Evolutionary conservation across 2,113 vertebrate species (phyloP).

Genomic region (Alouatta palliata): DNA sequence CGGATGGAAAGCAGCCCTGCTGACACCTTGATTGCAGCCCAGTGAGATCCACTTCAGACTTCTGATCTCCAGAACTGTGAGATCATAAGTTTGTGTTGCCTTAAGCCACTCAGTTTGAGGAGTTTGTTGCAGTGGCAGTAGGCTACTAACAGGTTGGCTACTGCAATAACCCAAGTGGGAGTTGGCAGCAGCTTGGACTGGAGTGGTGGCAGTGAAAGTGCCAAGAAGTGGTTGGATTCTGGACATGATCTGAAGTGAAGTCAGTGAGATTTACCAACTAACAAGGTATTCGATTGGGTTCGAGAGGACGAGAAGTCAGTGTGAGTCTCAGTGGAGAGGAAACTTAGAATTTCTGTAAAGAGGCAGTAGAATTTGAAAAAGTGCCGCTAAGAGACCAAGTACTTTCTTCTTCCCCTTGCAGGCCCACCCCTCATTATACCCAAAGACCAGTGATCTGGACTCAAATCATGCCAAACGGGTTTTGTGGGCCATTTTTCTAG

Average conservation of each 20-base stretch:
- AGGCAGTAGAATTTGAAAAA: neutral
- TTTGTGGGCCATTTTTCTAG: neutral
- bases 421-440: neutral
- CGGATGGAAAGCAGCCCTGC: neutral
- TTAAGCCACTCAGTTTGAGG: neutral
- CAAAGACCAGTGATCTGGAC: neutral
- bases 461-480: neutral
- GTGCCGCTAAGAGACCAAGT: neutral
- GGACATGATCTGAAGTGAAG: neutral
- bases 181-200: neutral
- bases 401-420: neutral
- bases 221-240: neutral
- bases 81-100: neutral
- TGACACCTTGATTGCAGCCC: neutral
- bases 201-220: neutral
- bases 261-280: neutral
- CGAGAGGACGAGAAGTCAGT: neutral
- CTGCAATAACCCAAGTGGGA: neutral
- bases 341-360: neutral
- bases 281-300: neutral
- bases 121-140: neutral
- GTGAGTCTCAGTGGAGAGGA: neutral
- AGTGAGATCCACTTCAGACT: neutral
- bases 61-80: neutral
- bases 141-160: neutral